Conservation (phyloP, 2,888 invertebrate species). For the Pristionchus entomophagus region DNA sequence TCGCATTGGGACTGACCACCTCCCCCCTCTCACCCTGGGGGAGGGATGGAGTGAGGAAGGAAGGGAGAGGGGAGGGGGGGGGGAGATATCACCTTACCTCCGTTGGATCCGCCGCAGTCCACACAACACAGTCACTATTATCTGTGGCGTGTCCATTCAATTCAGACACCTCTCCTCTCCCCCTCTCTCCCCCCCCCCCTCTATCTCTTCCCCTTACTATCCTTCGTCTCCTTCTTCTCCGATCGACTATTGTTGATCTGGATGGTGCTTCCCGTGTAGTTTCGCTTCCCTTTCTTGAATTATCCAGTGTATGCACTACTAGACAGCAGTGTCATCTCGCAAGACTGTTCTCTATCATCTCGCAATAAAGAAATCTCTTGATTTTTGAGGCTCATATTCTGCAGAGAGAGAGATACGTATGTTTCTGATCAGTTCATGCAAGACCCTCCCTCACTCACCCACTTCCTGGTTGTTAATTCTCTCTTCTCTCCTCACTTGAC, state of each 20-base stretch:
- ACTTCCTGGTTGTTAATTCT: not conserved
- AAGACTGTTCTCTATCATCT: no score
- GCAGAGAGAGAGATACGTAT: no score
- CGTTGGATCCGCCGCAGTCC: not conserved
- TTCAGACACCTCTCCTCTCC: not conserved
- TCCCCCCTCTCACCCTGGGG: not conserved
- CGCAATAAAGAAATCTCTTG: no score
- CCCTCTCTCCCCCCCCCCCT: not conserved
- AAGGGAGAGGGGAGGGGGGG: not conserved
- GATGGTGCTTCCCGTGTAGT: not conserved
- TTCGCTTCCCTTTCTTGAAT: not conserved
- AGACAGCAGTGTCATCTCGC: no score
- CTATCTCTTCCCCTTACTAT: not conserved
- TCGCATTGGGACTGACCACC: conserved; percentile 15
- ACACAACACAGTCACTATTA: not conserved
- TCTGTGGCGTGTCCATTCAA: not conserved
- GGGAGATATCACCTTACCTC: not conserved
- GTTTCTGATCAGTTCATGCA: no score
- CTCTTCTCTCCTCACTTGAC: not conserved
- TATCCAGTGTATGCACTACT: no score
- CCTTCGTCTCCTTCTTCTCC: no score
- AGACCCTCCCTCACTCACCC: not conserved
- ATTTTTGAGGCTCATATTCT: no score
- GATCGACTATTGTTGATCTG: not conserved
- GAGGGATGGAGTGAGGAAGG: not conserved